A percentile compares a stretch with the other conserved stretches of the same genome.
Conservation (phyloP, 37 sponge, comb jelly and placozoan genomes). For the Bolinopsis microptera region DNA sequence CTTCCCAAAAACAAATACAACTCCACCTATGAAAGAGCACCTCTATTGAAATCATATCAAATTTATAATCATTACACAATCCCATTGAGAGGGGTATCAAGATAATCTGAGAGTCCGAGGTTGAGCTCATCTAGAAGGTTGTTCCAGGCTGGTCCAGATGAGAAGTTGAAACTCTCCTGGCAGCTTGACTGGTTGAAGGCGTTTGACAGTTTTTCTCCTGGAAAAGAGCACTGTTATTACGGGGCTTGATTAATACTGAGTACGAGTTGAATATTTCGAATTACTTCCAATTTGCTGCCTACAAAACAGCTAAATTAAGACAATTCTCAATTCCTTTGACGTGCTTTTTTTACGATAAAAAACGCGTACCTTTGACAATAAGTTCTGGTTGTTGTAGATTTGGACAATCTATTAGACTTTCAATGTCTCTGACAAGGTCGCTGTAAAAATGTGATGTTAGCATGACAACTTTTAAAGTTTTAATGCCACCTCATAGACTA, state of each 20-base stretch:
- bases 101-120: slow-evolving; percentile 23
- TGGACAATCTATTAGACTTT: slow-evolving; percentile 25
- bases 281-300: too few species aligned
- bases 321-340: too few species aligned
- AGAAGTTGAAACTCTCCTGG: slow-evolving; percentile 16
- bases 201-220: slow-evolving; percentile 46
- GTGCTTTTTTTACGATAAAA: too few species aligned
- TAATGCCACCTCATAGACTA: background rate
- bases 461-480: background rate
- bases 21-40: too few species aligned
- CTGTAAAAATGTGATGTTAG: too few species aligned
- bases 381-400: slow-evolving; percentile 41
- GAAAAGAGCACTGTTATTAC: background rate
- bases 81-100: slow-evolving; percentile 33
- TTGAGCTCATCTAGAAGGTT: slow-evolving; percentile 35
- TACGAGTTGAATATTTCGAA: too few species aligned
- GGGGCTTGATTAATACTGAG: background rate
- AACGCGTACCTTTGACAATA: slow-evolving; percentile 62
- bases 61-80: slow-evolving; percentile 45
- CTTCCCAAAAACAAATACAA: too few species aligned
- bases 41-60: background rate
- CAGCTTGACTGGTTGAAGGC: slow-evolving; percentile 3
- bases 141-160: slow-evolving; percentile 25
- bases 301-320: too few species aligned
- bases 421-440: slow-evolving; percentile 48